Base-by-base conservation (phyloP, 2,888 invertebrate genomes). In the Spilosoma lubricipeda region DNA sequence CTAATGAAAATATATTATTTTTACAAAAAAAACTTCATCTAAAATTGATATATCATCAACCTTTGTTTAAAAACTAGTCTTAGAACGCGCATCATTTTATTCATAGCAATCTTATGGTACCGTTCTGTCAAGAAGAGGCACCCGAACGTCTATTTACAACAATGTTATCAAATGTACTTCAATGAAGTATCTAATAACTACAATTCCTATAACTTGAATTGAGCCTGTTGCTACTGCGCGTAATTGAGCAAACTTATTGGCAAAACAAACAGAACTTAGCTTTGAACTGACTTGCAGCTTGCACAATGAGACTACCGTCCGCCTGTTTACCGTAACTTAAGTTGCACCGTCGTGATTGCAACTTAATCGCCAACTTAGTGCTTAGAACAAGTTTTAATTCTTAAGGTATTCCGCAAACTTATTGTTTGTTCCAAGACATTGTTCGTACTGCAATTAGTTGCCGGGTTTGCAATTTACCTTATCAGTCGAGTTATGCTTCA, bases 291-390 rank as follows among this genome's bases (percentile, higher is more conserved):
- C 90, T 90, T 90, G 72, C 67, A 72, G 70, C 75, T 72, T 82
- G 81, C 79, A 91, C 92, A 91, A 91, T 90, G 86, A 88, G 88
- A 92, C 90, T 89, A 89, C 88, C 87, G 89, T 88, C 88, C 88
- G 87, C 84, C 85, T 91, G 93, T 93, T 93, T 92, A 90, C 88
- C 85, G 81, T 88, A 92, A 92, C 88, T 93, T 90, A 84, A 86
- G 75, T 88, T 89, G 90, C 89, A 85, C 83, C 82, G 81, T 82
- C 88, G 85, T 91, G 92, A 93, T 93, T 91, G 92, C 92, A 92
- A 92, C 91, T 93, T 92, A 92, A 93, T 93, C 92, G 90, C 90
- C 82, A 91, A 93, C 91, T 92, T 89, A 87, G 81, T 83, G 87
- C 89, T 89, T 88, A 87, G 87, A 87, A 83, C 87, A 88, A 89